phyloP scores from a whole-genome alignment of 1,140 invertebrate genomes.

The Atta texana region DNA sequence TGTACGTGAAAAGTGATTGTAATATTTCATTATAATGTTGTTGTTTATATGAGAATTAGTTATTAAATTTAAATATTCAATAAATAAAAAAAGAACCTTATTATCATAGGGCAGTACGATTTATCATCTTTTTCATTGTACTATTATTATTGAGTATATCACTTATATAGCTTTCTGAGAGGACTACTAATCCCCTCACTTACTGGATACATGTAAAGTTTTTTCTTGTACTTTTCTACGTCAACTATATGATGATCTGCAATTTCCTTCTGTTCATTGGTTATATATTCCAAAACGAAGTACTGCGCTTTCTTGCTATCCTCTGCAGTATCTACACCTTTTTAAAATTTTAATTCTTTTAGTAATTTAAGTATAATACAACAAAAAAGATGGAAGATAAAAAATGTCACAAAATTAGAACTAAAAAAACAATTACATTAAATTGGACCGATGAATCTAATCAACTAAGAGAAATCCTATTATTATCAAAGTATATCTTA shows the following conservation, averaged over 20 bases:
- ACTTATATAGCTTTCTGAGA: not conserved
- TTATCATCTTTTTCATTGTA: constrained; percentile 28
- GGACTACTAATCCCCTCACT: constrained; percentile 21
- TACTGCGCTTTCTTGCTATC: constrained; percentile 63
- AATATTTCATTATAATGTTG: not conserved
- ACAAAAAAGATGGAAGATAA: not conserved
- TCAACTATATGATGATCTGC: constrained; percentile 61
- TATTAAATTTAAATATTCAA: constrained; percentile 17
- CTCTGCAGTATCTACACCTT: constrained; percentile 50
- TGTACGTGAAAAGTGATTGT: not conserved
- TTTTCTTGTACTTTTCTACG: constrained; percentile 74
- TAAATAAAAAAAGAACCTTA: constrained; percentile 30
- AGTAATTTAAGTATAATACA: not conserved
- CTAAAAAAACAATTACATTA: too few species aligned
- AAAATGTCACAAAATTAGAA: not conserved
- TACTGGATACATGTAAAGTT: constrained; percentile 80
- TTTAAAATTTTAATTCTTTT: not conserved
- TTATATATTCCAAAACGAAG: constrained; percentile 70
- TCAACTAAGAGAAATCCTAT: too few species aligned
- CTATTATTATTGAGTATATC: not conserved
- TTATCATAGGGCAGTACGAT: constrained; percentile 8
- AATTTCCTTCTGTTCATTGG: constrained; percentile 14
- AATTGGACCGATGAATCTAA: too few species aligned
- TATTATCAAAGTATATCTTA: too few species aligned
- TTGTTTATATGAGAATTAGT: not conserved